phyloP scores from a whole-genome alignment of 1,140 invertebrate genomes.

The fruit fly (Drosophila melanogaster) region Release_6_plus_ISO1_MT NT_037436.4:7807001-7807500 shows the following conservation, averaged over 20 bases:
- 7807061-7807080: slow-evolving; percentile 23
- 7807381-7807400: neutral
- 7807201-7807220: neutral
- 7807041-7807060: slow-evolving; percentile 2
- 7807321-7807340: too few relatives aligned
- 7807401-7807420: neutral
- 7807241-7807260: slow-evolving; percentile 4
- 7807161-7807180: slow-evolving; percentile 11
- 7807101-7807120: slow-evolving; percentile 17
- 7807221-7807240: neutral
- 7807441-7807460: slow-evolving; percentile 7
- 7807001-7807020: slow-evolving; percentile 38
- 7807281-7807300: neutral
- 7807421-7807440: neutral
- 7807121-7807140: slow-evolving; percentile 21
- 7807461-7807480: slow-evolving; percentile 11
- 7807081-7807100: slow-evolving; percentile 17
- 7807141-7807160: slow-evolving; percentile 14
- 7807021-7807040: slow-evolving; percentile 47
- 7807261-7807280: neutral
- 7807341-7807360: too few relatives aligned
- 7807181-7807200: neutral
- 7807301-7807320: neutral
- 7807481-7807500: slow-evolving; percentile 28
- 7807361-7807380: too few relatives aligned